Base-by-base conservation (phyloP, 2,797 vertebrate species). In the Fringilla coelebs region DNA sequence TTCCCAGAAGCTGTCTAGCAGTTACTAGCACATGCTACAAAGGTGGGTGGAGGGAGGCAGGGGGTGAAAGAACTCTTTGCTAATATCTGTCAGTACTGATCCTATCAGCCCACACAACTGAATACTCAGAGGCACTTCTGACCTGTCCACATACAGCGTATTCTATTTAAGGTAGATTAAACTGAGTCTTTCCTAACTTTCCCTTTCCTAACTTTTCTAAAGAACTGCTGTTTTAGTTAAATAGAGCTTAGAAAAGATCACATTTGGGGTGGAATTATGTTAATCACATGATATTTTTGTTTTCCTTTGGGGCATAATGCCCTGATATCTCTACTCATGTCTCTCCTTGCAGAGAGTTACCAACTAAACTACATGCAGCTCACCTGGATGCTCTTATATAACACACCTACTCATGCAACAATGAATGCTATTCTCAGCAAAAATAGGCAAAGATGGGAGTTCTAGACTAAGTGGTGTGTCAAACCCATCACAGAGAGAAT, bases 321-420 rank as follows among this genome's bases (percentile, higher is more conserved):
- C 38, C 29, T 91, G n/a, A 66, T 26, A 12, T 87, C 36, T 43
- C 15, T 48, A 58, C n/a, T 41, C 54, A 41, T 7, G 9, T n/a
- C 21, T 51, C 72, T 48, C 67, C 46, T 74, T 61, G 36, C 24
- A 67, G 57, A 88, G 46, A 76, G 52, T 61, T 66, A 77, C 31
- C 71, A 43, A 45, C 36, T 38, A 63, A 43, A 45, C 36, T 38
- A 63, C n/a, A 34, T 10, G 75, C 62, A 40, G 45, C 41, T 84
- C 16, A 81, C 80, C 72, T 84, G 52, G 22, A 17, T 90, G 43
- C 61, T 88, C 61, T 96, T 93, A 90, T 43, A 61, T 91, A 96
- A 97, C 49, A 75, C 40, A 62, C 46, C 31, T 79, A 46, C 34
- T 62, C 89, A 25, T 57, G 49, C 57, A 92, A 61, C 46, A 66